A percentile compares a stretch with the other conserved stretches of the same genome.
phyloP scores from a whole-genome alignment of 1,140 invertebrate genomes.

The Tyrophagus putrescentiae region DNA sequence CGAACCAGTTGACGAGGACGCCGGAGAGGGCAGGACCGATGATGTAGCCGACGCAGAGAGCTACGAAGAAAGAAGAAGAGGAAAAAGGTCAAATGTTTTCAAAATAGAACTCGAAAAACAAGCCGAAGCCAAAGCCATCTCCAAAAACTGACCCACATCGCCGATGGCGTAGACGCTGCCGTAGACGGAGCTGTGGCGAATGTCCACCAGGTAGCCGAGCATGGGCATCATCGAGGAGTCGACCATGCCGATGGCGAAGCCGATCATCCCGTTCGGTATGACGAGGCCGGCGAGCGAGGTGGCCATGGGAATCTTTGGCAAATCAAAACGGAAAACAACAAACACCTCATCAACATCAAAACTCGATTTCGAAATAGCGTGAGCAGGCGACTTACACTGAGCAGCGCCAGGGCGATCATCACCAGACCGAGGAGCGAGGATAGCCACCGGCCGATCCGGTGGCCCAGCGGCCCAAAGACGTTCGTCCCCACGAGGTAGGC shows the following conservation, averaged over 20 bases:
- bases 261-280: constrained; percentile 81
- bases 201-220: constrained; percentile 85
- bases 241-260: constrained; percentile 97
- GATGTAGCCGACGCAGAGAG: constrained; percentile 54
- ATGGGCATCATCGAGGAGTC: constrained; percentile 99
- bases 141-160: too few species aligned
- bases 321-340: neutral
- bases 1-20: constrained; percentile 71
- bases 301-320: constrained; percentile 72
- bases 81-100: too few species aligned
- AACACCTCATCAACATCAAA: neutral
- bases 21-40: constrained; percentile 71
- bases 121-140: too few species aligned
- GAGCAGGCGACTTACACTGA: constrained; percentile 40
- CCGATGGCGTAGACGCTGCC: constrained; percentile 93
- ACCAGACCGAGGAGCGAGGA: constrained; percentile 87
- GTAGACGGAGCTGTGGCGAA: constrained; percentile 84
- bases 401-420: constrained; percentile 82
- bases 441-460: constrained; percentile 92
- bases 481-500: constrained; percentile 95
- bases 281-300: constrained; percentile 74
- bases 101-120: too few species aligned
- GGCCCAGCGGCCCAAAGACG: constrained; percentile 91
- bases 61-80: too few species aligned
- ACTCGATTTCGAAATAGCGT: neutral